Evolutionary conservation across 1,140 invertebrate genomes (phyloP).

Genomic region (Zaprionus capensis): DNA sequence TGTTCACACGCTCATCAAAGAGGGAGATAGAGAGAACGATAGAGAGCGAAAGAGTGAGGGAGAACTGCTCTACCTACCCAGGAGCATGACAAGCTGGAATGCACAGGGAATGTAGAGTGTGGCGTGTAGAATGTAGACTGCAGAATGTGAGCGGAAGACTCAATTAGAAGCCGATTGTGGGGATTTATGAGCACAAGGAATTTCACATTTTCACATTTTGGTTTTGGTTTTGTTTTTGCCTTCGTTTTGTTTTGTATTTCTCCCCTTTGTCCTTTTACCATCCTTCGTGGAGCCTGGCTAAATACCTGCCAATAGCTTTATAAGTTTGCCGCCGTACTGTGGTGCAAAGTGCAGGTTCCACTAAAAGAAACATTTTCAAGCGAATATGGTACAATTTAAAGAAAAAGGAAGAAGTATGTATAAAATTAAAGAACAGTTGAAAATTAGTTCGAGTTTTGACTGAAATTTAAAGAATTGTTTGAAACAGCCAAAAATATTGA

Average conservation of each 20-base stretch:
- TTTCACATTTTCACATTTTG: constrained; percentile 58
- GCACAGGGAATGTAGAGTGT: constrained; percentile 30
- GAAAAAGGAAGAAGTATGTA: background rate
- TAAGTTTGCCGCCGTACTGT: constrained; percentile 57
- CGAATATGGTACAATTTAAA: background rate
- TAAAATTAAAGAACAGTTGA: background rate
- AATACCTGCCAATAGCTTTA: constrained; percentile 80
- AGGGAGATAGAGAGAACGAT: constrained; percentile 40
- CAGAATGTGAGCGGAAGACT: constrained; percentile 66
- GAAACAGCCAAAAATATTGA: no score
- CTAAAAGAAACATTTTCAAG: background rate
- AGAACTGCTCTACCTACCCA: constrained; percentile 37
- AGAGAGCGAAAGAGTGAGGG: constrained; percentile 29
- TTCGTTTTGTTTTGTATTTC: background rate
- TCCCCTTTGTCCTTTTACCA: background rate
- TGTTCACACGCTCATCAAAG: constrained; percentile 77
- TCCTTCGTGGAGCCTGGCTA: constrained; percentile 42
- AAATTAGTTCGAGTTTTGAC: background rate
- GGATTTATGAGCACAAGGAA: constrained; percentile 78
- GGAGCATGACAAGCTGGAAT: constrained; percentile 76
- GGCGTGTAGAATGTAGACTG: constrained; percentile 22
- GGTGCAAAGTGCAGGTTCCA: background rate
- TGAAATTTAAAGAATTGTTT: no score
- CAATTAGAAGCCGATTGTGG: constrained; percentile 73
- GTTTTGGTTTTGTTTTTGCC: background rate